Conservation (phyloP, 2,888 invertebrate species). For the Oscheius sp. region DNA sequence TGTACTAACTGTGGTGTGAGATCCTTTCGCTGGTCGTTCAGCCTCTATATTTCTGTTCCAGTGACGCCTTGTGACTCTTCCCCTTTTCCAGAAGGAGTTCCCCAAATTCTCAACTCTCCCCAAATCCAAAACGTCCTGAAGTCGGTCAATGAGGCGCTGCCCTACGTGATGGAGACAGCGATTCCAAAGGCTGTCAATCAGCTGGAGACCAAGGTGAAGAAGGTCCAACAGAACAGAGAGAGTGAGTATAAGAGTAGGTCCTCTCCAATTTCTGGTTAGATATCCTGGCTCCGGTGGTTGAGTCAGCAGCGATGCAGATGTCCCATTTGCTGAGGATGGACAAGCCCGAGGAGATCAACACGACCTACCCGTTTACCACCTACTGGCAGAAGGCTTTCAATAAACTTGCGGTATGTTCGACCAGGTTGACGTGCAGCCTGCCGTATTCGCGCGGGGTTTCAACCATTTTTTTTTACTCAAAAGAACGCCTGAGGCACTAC, state of each 20-base stretch:
- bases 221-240: conserved; percentile 5
- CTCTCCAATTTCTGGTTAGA: background rate
- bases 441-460: no score
- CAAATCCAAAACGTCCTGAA: conserved; percentile 21
- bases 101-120: conserved; percentile 7
- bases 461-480: background rate
- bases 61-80: no score
- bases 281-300: conserved; percentile 27
- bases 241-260: background rate
- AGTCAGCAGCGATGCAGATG: conserved; percentile 24
- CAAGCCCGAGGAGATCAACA: background rate
- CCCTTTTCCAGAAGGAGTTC: background rate
- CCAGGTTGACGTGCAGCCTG: no score
- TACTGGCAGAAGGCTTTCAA: conserved; percentile 24
- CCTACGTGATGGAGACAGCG: conserved; percentile 17
- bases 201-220: conserved; percentile 9
- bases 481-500: no score
- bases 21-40: no score
- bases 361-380: conserved; percentile 17
- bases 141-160: conserved; percentile 29
- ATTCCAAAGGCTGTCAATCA: conserved; percentile 2
- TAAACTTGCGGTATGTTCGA: conserved; percentile 12
- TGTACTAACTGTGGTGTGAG: no score
- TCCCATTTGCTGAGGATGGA: conserved; percentile 22
- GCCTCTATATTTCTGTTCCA: no score